Percentiles rank a stretch among this genome's conserved stretches.
These are phyloP conservation scores for Lanistes nyassanus DNA, from an alignment of 1,140 invertebrate genomes.

Conservation along the genomic window DNA sequence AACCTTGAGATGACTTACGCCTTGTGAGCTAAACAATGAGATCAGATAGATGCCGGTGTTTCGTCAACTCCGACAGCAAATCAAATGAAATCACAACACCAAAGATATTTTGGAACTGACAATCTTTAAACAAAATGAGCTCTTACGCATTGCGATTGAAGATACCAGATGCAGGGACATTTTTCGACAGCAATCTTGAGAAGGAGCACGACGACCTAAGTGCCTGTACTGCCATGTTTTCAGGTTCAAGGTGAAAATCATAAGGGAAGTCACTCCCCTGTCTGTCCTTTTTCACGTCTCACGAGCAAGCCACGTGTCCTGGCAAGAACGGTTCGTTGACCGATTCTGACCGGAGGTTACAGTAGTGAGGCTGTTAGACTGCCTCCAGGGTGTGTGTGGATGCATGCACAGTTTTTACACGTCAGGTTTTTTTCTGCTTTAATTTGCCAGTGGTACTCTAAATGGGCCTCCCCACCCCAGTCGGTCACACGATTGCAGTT, in stretches of 20 bases:
- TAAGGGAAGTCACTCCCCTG: too few species aligned
- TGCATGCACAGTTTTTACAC: too few species aligned
- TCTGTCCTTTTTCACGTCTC: background rate
- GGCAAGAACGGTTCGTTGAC: background rate
- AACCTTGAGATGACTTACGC: background rate
- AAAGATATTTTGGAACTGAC: background rate
- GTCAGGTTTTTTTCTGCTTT: too few species aligned
- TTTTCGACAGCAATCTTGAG: constrained; percentile 1
- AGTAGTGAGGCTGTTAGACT: too few species aligned
- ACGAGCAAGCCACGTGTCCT: background rate
- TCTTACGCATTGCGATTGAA: constrained; percentile 5
- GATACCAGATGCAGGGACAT: background rate
- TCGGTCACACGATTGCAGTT: too few species aligned
- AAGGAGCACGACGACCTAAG: background rate
- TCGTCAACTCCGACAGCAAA: too few species aligned
- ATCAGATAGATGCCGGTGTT: background rate
- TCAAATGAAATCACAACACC: background rate
- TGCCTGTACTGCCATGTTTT: constrained; percentile 14
- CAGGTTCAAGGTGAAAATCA: constrained; percentile 5
- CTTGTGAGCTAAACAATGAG: too few species aligned
- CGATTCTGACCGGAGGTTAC: too few species aligned
- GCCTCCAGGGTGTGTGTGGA: too few species aligned
- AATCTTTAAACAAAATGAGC: background rate
- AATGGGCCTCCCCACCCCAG: too few species aligned
- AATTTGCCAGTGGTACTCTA: too few species aligned